These are phyloP conservation scores for Pocillopora grandis DNA, from an alignment of 92 coral and sea anemone genomes.

Conservation along the genomic window DNA sequence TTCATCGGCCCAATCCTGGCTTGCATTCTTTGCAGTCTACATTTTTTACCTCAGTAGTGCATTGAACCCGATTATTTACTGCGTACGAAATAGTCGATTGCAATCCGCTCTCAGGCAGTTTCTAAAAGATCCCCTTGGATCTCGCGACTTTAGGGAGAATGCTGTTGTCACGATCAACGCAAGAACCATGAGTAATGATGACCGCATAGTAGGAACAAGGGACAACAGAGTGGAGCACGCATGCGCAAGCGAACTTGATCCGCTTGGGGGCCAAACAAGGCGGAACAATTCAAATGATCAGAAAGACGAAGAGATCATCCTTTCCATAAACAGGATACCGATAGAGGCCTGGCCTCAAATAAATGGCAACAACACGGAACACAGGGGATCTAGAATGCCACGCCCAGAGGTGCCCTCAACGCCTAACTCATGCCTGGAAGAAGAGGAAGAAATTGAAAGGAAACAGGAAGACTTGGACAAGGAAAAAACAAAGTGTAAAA, in stretches of 20 bases:
- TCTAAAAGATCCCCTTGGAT: conserved; percentile 2
- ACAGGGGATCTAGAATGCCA: too few relatives aligned
- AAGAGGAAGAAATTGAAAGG: too few relatives aligned
- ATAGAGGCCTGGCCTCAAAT: too few relatives aligned
- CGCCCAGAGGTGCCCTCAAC: too few relatives aligned
- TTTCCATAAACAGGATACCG: neutral
- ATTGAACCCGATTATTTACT: conserved; percentile 43
- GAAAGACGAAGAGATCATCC: neutral
- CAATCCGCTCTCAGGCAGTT: conserved; percentile 28
- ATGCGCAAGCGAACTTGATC: neutral
- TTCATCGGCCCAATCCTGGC: neutral
- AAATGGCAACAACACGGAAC: too few relatives aligned
- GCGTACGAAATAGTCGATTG: conserved; percentile 29
- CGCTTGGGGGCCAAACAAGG: neutral
- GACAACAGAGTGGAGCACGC: neutral
- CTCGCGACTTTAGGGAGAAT: neutral
- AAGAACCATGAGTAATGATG: too few relatives aligned
- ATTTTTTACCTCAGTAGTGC: conserved; percentile 12
- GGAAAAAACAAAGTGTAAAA: too few relatives aligned
- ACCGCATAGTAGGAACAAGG: too few relatives aligned
- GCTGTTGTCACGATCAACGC: neutral
- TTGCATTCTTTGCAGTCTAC: neutral
- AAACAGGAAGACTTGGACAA: too few relatives aligned
- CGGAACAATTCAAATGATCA: neutral
- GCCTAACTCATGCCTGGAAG: too few relatives aligned